Evolutionary conservation across 2,797 vertebrate genomes (phyloP).

Genomic region (Natrix natrix): DNA sequence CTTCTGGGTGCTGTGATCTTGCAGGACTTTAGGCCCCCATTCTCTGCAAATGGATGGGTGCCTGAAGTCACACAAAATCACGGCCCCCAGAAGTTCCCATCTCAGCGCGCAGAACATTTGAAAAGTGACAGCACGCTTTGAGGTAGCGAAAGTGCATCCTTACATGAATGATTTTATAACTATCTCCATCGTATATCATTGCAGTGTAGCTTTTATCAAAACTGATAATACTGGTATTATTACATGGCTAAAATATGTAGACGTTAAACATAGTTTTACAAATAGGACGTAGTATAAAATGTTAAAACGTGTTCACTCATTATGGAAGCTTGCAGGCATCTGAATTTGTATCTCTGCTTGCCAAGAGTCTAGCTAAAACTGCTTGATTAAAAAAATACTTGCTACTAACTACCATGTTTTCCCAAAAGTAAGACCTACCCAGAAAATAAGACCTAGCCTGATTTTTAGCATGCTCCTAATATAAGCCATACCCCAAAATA

Average conservation of each 20-base stretch:
- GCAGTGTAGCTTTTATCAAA: neutral
- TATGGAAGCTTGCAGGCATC: neutral
- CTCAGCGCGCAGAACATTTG: accelerated
- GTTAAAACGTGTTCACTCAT: neutral
- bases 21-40: neutral
- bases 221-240: neutral
- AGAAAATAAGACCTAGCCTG: too few relatives aligned
- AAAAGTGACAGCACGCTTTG: neutral
- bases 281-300: neutral
- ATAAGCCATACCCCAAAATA: too few relatives aligned
- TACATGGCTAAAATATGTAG: neutral
- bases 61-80: neutral
- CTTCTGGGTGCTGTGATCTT: neutral
- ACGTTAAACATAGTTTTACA: neutral
- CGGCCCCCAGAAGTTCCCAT: neutral
- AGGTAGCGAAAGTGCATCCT: neutral
- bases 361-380: too few relatives aligned
- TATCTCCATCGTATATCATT: neutral
- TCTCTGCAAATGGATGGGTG: neutral
- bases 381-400: too few relatives aligned
- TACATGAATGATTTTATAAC: neutral
- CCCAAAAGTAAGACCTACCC: too few relatives aligned
- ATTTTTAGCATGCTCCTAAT: too few relatives aligned
- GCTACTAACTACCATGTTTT: too few relatives aligned
- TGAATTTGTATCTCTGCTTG: neutral